These are phyloP conservation scores for Eulemur rufifrons DNA, from an alignment of 2,113 vertebrate genomes.

Conservation along the genomic window DNA sequence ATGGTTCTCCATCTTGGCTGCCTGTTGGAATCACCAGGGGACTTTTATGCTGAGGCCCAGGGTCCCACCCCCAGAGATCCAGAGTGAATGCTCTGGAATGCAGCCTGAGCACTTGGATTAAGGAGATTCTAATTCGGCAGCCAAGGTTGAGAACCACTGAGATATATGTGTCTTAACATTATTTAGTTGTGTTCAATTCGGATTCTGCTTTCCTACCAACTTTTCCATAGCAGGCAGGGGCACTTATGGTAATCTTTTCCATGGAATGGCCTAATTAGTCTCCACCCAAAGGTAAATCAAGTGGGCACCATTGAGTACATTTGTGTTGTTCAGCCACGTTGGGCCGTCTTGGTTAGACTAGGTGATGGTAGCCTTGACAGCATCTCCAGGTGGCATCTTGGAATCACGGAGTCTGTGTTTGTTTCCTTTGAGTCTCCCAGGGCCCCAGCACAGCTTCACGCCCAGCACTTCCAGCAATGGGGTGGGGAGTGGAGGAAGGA, in stretches of 20 bases:
- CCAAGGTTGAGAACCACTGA: not conserved
- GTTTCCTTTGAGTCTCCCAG: not conserved
- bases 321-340: not conserved
- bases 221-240: not conserved
- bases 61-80: not conserved
- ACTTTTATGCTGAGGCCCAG: no score
- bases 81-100: not conserved
- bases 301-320: not conserved
- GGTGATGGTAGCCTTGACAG: not conserved
- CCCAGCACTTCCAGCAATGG: not conserved
- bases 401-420: not conserved
- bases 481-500: not conserved
- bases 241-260: not conserved
- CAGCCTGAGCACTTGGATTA: not conserved
- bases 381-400: not conserved
- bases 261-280: not conserved
- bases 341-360: not conserved
- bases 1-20: not conserved
- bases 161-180: not conserved
- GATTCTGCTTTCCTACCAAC: not conserved
- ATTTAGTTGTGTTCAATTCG: not conserved
- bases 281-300: not conserved
- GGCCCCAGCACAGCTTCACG: accelerated
- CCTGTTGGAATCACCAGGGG: not conserved
- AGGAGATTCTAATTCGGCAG: not conserved